Evolutionary conservation across 2,888 invertebrate genomes (phyloP), one percentile per base, ranked within the genome.

Genomic region (Epistrophe grossulariae): DNA sequence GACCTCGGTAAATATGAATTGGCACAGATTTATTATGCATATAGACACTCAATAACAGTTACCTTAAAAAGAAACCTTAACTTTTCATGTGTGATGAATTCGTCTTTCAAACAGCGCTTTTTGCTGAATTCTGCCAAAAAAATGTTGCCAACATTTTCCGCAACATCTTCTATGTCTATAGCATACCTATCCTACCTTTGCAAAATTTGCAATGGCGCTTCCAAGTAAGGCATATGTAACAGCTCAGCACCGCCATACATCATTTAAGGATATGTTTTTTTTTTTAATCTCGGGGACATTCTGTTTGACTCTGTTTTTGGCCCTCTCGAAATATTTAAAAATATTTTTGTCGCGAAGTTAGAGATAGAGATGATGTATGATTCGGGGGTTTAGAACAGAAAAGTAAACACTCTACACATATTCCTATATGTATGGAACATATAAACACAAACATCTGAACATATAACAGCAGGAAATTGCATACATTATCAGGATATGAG

Each of bases 151-250:
- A 68, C 35, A 62, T 62, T 62, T 79, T 48, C 19, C 57, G 72
- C 79, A 73, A 70, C 62, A 72, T 79, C 72, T 79, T 79, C 24
- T 64, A 73, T 77, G 62, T 73, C 70, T 83, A n/a, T n/a, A 60
- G 40, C 55, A 48, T 70, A n/a, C 13, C 4, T 55, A 11, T 15
- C 13, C 4, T 55, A 11, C 19, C 17, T 57, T 43, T 19, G 9
- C 19, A 40, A 50, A 40, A 40, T 40, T 45, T 43, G 50, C 38
- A 38, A 38, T 52, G 38, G 38, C 1, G 55, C 43, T 72, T 73
- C 87, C 84, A 88, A 87, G 82, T 82, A 80, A 74, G 89, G 87
- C 89, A 89, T 89, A 89, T 89, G 89, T 88, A 88, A 88, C 89
- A 89, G 84, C 73, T 89, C 89, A 88, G 89, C 77, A 68, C 68